phyloP scores from a whole-genome alignment of 2,113 vertebrate genomes.

The Gymnocephalus cernua region DNA sequence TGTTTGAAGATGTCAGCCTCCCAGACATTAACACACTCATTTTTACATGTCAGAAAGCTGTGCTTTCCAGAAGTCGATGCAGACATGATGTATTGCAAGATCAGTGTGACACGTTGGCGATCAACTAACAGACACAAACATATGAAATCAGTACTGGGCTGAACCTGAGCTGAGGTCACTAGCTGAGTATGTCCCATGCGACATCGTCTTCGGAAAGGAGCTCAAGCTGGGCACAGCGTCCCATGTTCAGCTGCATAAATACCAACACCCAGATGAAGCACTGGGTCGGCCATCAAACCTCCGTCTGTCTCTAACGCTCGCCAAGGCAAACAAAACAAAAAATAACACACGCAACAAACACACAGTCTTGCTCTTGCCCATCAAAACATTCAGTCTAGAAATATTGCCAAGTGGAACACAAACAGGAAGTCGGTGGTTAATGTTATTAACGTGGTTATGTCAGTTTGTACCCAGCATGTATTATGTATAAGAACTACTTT shows the following conservation, averaged over 20 bases:
- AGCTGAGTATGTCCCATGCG: conserved; percentile 30
- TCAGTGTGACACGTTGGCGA: conserved; percentile 29
- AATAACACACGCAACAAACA: conserved; percentile 23
- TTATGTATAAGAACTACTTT: conserved; percentile 28
- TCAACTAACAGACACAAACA: conserved; percentile 59
- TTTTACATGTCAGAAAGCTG: conserved; percentile 16
- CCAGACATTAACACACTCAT: conserved; percentile 40
- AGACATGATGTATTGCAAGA: conserved; percentile 25
- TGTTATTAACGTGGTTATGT: conserved; percentile 43
- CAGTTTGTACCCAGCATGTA: conserved; percentile 22
- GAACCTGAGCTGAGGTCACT: conserved; percentile 66
- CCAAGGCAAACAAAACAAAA: conserved; percentile 48
- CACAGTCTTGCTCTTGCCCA: neutral
- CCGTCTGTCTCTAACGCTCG: conserved; percentile 9
- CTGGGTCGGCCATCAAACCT: conserved; percentile 11
- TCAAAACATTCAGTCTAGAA: conserved; percentile 43
- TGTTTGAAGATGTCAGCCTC: conserved; percentile 61
- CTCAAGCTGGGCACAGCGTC: conserved; percentile 64
- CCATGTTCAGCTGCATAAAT: conserved; percentile 75
- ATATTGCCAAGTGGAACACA: conserved; percentile 43
- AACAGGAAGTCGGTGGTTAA: conserved; percentile 60
- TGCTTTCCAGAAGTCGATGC: conserved; percentile 35
- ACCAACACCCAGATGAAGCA: conserved; percentile 57
- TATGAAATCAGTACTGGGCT: conserved; percentile 55
- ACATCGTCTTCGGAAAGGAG: conserved; percentile 43